Evolutionary conservation across 2,888 invertebrate species (phyloP).

Genomic region (Tenthredo amoena): DNA sequence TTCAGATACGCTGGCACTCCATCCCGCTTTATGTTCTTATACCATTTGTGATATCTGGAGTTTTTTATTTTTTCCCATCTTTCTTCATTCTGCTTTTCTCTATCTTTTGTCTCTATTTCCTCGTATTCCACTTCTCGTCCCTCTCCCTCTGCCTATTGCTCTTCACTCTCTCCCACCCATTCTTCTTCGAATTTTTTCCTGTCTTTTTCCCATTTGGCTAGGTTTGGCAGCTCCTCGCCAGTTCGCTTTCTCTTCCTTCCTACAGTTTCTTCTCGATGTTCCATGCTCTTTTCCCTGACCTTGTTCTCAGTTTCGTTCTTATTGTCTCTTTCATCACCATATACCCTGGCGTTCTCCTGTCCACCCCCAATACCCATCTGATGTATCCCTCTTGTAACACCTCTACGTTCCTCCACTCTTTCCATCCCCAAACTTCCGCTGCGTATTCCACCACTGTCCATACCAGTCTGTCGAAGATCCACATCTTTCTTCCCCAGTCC

Average conservation of each 20-base stretch:
- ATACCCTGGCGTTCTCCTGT: slow-evolving; percentile 42
- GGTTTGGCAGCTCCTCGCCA: slow-evolving; percentile 16
- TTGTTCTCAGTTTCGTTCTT: not conserved
- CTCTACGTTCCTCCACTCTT: slow-evolving; percentile 44
- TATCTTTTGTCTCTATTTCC: not conserved
- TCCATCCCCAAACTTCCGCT: slow-evolving; percentile 56
- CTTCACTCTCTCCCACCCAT: not conserved
- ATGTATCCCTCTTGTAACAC: slow-evolving; percentile 37
- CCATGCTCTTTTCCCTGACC: slow-evolving; percentile 21
- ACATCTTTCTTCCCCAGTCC: slow-evolving; percentile 50
- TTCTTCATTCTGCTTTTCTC: slow-evolving; percentile 16
- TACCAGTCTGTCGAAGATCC: slow-evolving; percentile 48
- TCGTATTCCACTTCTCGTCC: not conserved
- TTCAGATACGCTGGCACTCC: not conserved
- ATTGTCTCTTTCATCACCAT: slow-evolving; percentile 35
- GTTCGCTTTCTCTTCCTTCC: slow-evolving; percentile 17
- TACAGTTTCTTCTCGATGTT: slow-evolving; percentile 13
- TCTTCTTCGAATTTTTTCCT: not conserved
- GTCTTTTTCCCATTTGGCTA: slow-evolving; percentile 19
- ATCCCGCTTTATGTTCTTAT: not conserved
- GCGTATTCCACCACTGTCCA: slow-evolving; percentile 51
- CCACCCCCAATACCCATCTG: slow-evolving; percentile 43
- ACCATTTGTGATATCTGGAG: not conserved
- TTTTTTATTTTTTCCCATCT: not conserved
- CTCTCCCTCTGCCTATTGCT: not conserved